Conservation (phyloP, 2,113 vertebrate genomes). For the Grus americana region DNA sequence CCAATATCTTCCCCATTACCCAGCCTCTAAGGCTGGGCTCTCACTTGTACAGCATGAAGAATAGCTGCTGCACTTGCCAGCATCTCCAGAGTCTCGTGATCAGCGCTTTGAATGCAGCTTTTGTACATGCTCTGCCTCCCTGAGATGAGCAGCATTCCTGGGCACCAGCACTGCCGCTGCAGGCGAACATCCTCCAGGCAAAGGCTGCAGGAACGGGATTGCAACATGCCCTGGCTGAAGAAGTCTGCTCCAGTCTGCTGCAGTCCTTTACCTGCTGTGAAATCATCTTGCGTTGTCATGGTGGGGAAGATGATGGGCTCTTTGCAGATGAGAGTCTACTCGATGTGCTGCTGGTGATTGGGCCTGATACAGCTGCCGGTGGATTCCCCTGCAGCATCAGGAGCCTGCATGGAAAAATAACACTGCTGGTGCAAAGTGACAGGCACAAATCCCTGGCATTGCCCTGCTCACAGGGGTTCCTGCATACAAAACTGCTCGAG, state of each 20-base stretch:
- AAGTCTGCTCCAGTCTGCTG: not conserved
- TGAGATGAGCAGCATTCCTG: not conserved
- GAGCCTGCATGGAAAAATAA: not conserved
- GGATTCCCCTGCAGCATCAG: not conserved
- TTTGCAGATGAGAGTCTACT: not conserved
- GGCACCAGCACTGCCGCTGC: not conserved
- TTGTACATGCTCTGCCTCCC: not conserved
- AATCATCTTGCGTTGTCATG: constrained; percentile 43
- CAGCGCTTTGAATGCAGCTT: not conserved
- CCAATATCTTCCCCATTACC: not conserved
- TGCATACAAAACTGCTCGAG: rapidly evolving
- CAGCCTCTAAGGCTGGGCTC: not conserved
- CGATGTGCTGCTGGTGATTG: not conserved
- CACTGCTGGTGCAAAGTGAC: not conserved
- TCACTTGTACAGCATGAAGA: not conserved
- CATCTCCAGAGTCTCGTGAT: not conserved
- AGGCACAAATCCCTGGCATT: not conserved
- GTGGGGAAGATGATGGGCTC: not conserved
- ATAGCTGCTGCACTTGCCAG: not conserved
- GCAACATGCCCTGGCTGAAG: not conserved
- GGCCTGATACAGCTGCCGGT: not conserved
- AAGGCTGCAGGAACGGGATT: not conserved
- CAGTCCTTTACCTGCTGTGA: constrained; percentile 45
- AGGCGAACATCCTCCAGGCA: not conserved
- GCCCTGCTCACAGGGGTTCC: not conserved